A percentile compares a stretch with the other conserved stretches of the same genome.
Evolutionary conservation across 2,888 invertebrate species (phyloP).

Genomic region (Hoplodrina blanda): DNA sequence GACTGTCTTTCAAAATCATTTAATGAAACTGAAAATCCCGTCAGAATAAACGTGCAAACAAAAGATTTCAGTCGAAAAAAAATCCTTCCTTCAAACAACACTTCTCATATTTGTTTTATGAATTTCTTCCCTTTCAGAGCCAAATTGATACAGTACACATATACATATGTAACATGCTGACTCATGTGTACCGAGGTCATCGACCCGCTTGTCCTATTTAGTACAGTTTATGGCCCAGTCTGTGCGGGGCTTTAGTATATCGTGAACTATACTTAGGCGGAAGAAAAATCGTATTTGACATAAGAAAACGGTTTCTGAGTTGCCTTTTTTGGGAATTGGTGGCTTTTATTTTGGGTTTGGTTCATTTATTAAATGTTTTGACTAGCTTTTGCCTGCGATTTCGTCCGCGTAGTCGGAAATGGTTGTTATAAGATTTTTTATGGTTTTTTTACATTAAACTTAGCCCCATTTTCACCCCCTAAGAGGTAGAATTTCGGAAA

Average conservation of each 20-base stretch:
- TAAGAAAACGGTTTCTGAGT: constrained; percentile 14
- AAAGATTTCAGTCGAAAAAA: background rate
- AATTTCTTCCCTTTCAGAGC: constrained; percentile 49
- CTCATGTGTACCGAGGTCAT: constrained; percentile 53
- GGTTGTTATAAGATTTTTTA: too few species aligned
- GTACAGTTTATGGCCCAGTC: constrained; percentile 34
- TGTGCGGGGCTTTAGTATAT: constrained; percentile 23
- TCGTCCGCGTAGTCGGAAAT: too few species aligned
- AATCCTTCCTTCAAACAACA: constrained; percentile 2
- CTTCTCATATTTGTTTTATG: constrained; percentile 40
- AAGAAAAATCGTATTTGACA: constrained; percentile 19
- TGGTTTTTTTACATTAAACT: too few species aligned
- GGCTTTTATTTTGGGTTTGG: background rate
- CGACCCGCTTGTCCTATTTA: constrained; percentile 56
- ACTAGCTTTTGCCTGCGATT: background rate
- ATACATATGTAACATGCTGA: constrained; percentile 33
- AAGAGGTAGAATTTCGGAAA: too few species aligned
- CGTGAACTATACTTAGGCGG: constrained; percentile 19
- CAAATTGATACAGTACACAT: constrained; percentile 53
- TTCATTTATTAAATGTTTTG: background rate
- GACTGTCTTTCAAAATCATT: too few species aligned
- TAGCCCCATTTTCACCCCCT: too few species aligned
- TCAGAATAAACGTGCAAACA: background rate
- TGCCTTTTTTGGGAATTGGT: background rate
- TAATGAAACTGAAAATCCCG: background rate